Evolutionary conservation across 2,888 invertebrate species (phyloP).

Genomic region (Pyralis farinalis): DNA sequence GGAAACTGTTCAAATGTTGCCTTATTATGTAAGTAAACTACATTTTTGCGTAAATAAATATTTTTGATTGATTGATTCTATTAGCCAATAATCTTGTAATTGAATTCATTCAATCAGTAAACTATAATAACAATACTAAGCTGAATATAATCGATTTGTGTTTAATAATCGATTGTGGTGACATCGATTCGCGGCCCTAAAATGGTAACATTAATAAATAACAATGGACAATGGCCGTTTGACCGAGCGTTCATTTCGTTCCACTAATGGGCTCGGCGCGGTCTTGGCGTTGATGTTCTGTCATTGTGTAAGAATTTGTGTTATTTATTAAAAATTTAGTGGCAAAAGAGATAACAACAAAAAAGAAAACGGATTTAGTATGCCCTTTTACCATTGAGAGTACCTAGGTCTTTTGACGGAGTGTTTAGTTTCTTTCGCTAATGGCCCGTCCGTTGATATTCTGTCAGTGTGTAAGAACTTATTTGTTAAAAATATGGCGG

Average conservation of each 20-base stretch:
- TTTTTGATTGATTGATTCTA: too few relatives aligned
- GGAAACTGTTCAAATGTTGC: too few relatives aligned
- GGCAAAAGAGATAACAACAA: too few relatives aligned
- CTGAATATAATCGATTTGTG: conserved; percentile 2
- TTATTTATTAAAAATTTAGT: neutral
- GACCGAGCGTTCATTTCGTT: neutral
- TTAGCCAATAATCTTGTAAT: too few relatives aligned
- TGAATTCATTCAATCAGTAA: too few relatives aligned
- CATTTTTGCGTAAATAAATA: too few relatives aligned
- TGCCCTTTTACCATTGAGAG: too few relatives aligned
- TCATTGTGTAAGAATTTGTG: neutral
- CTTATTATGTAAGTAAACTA: too few relatives aligned
- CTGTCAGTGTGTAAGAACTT: neutral
- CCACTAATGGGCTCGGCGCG: neutral
- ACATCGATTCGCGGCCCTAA: conserved; percentile 13
- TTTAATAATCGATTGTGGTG: conserved; percentile 8
- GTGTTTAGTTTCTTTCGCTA: neutral
- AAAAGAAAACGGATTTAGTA: too few relatives aligned
- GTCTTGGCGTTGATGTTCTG: neutral
- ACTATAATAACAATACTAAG: too few relatives aligned
- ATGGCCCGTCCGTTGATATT: neutral
- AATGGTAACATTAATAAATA: conserved; percentile 4
- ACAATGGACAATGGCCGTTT: conserved; percentile 11
- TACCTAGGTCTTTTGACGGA: conserved; percentile 1
- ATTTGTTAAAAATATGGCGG: too few relatives aligned